A percentile compares a stretch with the other conserved stretches of the same genome.
phyloP scores from a whole-genome alignment of 2,113 vertebrate genomes.

The Grammomys surdaster region DNA sequence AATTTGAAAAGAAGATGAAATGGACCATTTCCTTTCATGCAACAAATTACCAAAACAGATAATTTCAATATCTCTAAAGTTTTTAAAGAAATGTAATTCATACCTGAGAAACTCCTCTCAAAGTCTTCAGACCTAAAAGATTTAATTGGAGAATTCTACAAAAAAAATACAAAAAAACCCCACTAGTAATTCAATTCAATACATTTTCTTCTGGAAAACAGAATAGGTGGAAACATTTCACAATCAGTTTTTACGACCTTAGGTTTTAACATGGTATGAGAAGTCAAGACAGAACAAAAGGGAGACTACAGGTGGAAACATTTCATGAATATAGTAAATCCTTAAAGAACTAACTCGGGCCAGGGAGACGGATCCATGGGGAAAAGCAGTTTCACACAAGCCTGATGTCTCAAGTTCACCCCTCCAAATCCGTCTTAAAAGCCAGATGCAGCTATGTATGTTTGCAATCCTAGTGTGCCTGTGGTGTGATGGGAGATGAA shows the following conservation, averaged over 20 bases:
- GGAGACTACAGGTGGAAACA: background rate
- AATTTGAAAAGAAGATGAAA: slow-evolving; percentile 48
- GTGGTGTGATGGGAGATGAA: background rate
- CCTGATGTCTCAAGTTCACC: background rate
- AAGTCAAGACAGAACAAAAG: slow-evolving; percentile 3
- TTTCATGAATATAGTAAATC: background rate
- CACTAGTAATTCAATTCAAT: slow-evolving; percentile 22
- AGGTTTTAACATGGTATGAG: background rate
- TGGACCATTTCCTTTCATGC: slow-evolving; percentile 3
- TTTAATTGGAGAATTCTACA: slow-evolving; percentile 45
- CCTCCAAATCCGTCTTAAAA: background rate
- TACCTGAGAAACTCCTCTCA: background rate
- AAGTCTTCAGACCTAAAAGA: slow-evolving; percentile 5
- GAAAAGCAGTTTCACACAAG: background rate
- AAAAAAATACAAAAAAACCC: background rate
- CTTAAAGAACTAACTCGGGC: background rate
- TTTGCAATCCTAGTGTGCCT: background rate
- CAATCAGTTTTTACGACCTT: slow-evolving; percentile 40
- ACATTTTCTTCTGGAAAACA: slow-evolving; percentile 30
- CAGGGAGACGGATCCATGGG: background rate
- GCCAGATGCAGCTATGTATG: background rate
- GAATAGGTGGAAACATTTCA: background rate
- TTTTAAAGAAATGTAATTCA: slow-evolving; percentile 32
- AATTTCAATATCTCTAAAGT: slow-evolving; percentile 14
- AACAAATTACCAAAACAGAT: slow-evolving; percentile 51